phyloP scores from a whole-genome alignment of 1,140 invertebrate genomes.

The Oreohelix idahoensis region DNA sequence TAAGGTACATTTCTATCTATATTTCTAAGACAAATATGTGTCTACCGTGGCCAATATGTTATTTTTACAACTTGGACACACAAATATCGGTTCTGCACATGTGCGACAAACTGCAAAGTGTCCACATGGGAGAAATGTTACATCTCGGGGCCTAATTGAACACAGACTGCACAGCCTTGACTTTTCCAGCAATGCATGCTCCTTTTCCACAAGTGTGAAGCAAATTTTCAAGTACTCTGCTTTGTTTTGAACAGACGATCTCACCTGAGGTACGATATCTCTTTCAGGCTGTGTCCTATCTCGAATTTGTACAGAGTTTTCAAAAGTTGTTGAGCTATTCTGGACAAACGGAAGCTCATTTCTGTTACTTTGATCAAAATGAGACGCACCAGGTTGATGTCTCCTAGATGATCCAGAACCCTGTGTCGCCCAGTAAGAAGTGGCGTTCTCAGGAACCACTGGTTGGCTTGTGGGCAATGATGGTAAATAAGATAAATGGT shows the following conservation, averaged over 20 bases:
- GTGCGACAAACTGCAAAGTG: neutral
- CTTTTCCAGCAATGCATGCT: neutral
- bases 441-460: too few relatives aligned
- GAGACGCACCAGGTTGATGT: neutral
- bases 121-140: slow-evolving; percentile 13
- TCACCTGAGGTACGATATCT: neutral
- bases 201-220: neutral
- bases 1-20: too few relatives aligned
- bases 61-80: slow-evolving; percentile 5
- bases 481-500: neutral
- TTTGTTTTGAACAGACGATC: neutral
- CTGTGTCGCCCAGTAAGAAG: neutral
- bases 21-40: slow-evolving; percentile 16
- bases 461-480: too few relatives aligned
- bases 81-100: slow-evolving; percentile 15
- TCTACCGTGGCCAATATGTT: slow-evolving; percentile 2
- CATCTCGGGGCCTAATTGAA: neutral
- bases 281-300: neutral
- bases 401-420: neutral
- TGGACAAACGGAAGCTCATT: neutral
- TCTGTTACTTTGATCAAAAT: neutral
- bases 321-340: neutral
- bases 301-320: neutral
- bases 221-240: neutral
- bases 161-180: neutral